Evolutionary conservation across 1,140 invertebrate species (phyloP), one percentile per base, ranked within the genome.

Genomic region (Chrysomallon squamiferum): DNA sequence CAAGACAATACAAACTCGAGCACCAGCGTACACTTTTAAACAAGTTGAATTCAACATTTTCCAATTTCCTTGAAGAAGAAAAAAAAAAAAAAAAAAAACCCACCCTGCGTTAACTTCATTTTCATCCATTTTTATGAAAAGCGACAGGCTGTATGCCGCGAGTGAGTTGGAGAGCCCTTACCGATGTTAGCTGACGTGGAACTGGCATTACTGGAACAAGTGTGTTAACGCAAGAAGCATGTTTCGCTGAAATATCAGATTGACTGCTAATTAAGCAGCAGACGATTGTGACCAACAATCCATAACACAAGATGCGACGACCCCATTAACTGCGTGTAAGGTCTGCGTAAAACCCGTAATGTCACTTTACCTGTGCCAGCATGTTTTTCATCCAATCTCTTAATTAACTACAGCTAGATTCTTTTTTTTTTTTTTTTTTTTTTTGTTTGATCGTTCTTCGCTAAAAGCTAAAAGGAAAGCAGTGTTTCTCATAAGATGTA

Each of bases 31-130:
- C 52, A 29, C 27, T 56, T 56, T 56, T 38, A 38, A 38, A 38
- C 35, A 38, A 15, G 35, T 38, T 38, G 6, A 38, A 59, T 38
- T n/a, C 58, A 54, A 30, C 35, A 59, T 59, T 59, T 59, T 38
- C 38, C 35, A 59, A 59, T 59, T 59, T 59, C 58, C 58, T 5
- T 38, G 38, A 20, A 25, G 41, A 59, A n/a, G n/a, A n/a, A n/a
- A n/a, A n/a, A n/a, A n/a, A n/a, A n/a, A n/a, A n/a, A n/a, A n/a
- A n/a, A n/a, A n/a, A n/a, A n/a, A n/a, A n/a, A n/a, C n/a, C n/a
- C n/a, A n/a, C n/a, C n/a, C n/a, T n/a, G n/a, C 58, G 15, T 41
- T 59, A 38, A 43, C 35, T 43, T 59, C 58, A 59, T 38, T 38
- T 59, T 41, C 32, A 25, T 49, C 29, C 59, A 45, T 45, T 45